Evolutionary conservation across 2,888 invertebrate species (phyloP), one percentile per base, ranked within the genome.

Genomic region (Cartodere bifasciata): DNA sequence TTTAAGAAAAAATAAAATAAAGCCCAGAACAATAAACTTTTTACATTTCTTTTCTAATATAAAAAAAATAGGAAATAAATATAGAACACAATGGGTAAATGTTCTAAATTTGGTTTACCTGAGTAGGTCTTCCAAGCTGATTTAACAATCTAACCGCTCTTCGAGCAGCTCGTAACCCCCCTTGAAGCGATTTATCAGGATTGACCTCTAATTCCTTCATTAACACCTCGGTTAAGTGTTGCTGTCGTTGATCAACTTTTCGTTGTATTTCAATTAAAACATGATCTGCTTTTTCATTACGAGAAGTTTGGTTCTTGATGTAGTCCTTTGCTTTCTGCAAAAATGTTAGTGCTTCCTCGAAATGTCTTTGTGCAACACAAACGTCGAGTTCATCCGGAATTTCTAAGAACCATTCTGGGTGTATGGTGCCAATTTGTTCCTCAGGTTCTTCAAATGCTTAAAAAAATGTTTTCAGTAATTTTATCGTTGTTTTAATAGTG

Each of bases 351-450:
- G 92, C 91, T 51, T 86, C 87, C 56, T 92, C 88, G 53, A 95
- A 95, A 59, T 94, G 88, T 46, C 95, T 72, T 60, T 95, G 91
- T 1, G 94, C 95, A 42, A 95, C 85, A 46, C 82, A 75, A 9
- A 94, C 91, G 64, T 97, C 92, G 31, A 97, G 64, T 58, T 95
- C 94, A 56, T 95, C 95, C 1, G 87, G 80, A 3, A 87, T 77
- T 58, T 94, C 91, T 33, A 77, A 61, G 31, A 95, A 60, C 94
- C 94, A 95, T 50, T 88, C 87, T 0, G 90, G 86, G 23, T 59
- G 59, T 13, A 43, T 39, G 6, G 43, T 43, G n/a, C 45, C 44
- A 23, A 40, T 41, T 26, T 58, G 59, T 25, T 61, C 62, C 31
- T 58, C 59, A 14, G 47, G 44, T 36, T 64, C 64, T 21, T 58